Evolutionary conservation across 2,113 vertebrate species (phyloP), one percentile per base, ranked within the genome.

Genomic region (Morphnarchus princeps): DNA sequence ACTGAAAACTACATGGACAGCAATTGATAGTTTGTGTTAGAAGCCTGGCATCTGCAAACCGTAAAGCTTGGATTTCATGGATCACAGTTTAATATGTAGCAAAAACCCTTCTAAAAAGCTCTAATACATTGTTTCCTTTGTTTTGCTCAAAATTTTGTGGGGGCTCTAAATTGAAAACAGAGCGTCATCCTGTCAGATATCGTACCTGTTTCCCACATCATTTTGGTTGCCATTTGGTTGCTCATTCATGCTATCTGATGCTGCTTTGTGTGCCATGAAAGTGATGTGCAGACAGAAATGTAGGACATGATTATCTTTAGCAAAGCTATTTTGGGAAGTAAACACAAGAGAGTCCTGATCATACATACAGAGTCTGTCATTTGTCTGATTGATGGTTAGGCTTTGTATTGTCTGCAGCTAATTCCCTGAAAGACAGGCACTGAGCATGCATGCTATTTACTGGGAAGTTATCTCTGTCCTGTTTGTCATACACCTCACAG

Each of bases 301-400:
- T 26, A 63, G 86, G 77, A 43, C 63, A 1, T 15, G 93, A 82
- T 95, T 82, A 66, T 94, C 89, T 77, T 79, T 36, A 90, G 93
- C 84, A 40, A 50, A 73, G 70, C 94, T 96, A 54, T 95, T 97
- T 87, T 74, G 59, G 90, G 90, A 83, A 22, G 54, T 52, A 92
- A 95, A 95, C 45, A 90, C 42, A 21, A 76, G 70, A 63, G 87
- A 70, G 26, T 9, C 63, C 70, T 36, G 78, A 34, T 87, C 74
- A 7, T 31, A 31, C 58, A 29, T 22, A 17, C 9, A n/a, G 52
- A 4, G 10, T 13, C 31, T 85, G 87, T 66, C 84, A 29, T 55
- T 90, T 52, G n/a, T 54, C 82, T 92, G 97, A 96, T 16, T 63
- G 84, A 93, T 86, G 84, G 62, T 4, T 63, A 2, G 71, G 79